A percentile compares a stretch with the other conserved stretches of the same genome.
Conservation (phyloP, 1,140 invertebrate species). For the Eulimnadia texana region DNA sequence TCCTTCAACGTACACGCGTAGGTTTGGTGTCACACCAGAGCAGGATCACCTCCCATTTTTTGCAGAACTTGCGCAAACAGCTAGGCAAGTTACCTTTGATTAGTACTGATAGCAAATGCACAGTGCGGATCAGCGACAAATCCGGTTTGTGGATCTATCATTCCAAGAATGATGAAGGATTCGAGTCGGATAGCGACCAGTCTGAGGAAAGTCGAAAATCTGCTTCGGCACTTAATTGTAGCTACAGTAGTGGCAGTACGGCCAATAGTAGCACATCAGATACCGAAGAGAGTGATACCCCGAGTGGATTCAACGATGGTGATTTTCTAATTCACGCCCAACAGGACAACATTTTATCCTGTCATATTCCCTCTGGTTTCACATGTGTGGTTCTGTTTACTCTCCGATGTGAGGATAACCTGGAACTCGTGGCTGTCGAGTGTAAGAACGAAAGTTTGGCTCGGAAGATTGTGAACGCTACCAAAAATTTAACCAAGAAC, state of each 20-base stretch:
- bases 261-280: slow-evolving; percentile 8
- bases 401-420: background rate
- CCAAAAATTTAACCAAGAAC: too few relatives aligned
- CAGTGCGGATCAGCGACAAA: background rate
- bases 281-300: background rate
- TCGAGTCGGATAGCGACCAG: slow-evolving; percentile 8
- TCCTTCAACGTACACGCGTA: background rate
- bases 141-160: background rate
- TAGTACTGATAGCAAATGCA: background rate
- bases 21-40: background rate
- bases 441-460: background rate
- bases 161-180: slow-evolving; percentile 1
- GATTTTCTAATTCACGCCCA: background rate
- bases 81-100: background rate
- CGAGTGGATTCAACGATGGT: background rate
- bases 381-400: background rate
- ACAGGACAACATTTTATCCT: background rate
- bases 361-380: background rate
- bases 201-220: background rate
- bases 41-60: background rate
- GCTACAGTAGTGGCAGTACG: background rate
- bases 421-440: slow-evolving; percentile 1
- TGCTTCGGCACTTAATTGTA: background rate
- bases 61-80: background rate
- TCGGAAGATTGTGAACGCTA: background rate